Percentiles rank a stretch among this genome's conserved stretches.
Conservation (phyloP, 2,888 invertebrate genomes). For the Trichacis sp. region DNA sequence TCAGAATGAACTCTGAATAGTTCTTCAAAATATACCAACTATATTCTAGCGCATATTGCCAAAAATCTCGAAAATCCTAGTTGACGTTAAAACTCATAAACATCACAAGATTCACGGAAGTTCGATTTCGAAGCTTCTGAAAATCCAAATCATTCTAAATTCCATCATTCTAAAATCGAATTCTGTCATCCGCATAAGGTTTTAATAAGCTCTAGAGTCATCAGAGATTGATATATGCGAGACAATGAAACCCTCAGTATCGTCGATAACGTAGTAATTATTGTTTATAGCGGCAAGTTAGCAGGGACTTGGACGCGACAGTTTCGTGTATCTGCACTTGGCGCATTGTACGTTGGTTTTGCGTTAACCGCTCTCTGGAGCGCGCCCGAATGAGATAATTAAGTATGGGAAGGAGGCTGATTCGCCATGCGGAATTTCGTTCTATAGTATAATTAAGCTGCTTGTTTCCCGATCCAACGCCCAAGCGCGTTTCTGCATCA, state of each 20-base stretch:
- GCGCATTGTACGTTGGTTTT: slow-evolving; percentile 38
- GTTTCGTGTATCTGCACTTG: slow-evolving; percentile 33
- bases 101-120: too few relatives aligned
- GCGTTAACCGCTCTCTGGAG: slow-evolving; percentile 41
- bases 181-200: too few relatives aligned
- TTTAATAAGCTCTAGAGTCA: too few relatives aligned
- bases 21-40: too few relatives aligned
- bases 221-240: slow-evolving; percentile 16
- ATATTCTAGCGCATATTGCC: too few relatives aligned
- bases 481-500: slow-evolving; percentile 1
- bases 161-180: too few relatives aligned
- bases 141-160: too few relatives aligned
- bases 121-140: too few relatives aligned
- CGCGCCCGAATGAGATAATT: slow-evolving; percentile 41
- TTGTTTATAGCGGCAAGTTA: slow-evolving; percentile 35
- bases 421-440: slow-evolving; percentile 41
- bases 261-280: slow-evolving; percentile 12
- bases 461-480: slow-evolving; percentile 38
- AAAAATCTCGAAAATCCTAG: too few relatives aligned
- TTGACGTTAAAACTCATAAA: too few relatives aligned
- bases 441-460: slow-evolving; percentile 41
- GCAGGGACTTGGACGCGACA: slow-evolving; percentile 32
- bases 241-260: slow-evolving; percentile 6
- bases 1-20: too few relatives aligned
- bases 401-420: slow-evolving; percentile 35